Conservation (phyloP, 2,888 invertebrate genomes). For the Metopia argyrocephala region DNA sequence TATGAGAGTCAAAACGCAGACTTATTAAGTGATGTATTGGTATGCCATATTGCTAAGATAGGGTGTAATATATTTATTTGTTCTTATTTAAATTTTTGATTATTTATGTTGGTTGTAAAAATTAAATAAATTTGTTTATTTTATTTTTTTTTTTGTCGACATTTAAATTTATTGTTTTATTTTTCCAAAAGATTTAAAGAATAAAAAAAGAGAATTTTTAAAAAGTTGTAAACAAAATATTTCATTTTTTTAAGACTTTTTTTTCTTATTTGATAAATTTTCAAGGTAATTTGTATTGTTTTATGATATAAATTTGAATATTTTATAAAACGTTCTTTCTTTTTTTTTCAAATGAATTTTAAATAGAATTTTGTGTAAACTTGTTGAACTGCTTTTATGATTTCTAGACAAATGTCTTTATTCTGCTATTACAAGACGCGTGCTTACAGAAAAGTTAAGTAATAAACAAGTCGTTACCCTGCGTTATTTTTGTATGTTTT, state of each 20-base stretch:
- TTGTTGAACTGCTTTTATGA: too few relatives aligned
- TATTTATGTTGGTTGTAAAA: background rate
- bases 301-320: background rate
- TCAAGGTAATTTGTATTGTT: background rate
- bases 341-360: background rate
- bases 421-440: too few relatives aligned
- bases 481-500: too few relatives aligned
- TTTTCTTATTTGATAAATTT: background rate
- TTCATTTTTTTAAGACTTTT: background rate
- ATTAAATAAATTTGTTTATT: background rate
- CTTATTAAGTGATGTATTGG: too few relatives aligned
- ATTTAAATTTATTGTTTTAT: background rate
- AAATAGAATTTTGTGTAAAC: background rate
- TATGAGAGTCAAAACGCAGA: too few relatives aligned
- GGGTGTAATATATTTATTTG: too few relatives aligned
- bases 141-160: background rate
- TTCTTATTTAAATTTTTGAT: too few relatives aligned
- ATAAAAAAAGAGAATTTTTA: background rate
- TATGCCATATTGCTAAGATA: too few relatives aligned
- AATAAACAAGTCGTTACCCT: too few relatives aligned
- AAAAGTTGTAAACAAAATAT: background rate
- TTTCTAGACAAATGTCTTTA: too few relatives aligned
- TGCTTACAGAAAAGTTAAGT: too few relatives aligned
- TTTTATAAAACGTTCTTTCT: background rate
- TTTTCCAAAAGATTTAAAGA: background rate